These are phyloP conservation scores for Crocallis elinguaria DNA, from an alignment of 2,888 invertebrate genomes.

Conservation along the genomic window DNA sequence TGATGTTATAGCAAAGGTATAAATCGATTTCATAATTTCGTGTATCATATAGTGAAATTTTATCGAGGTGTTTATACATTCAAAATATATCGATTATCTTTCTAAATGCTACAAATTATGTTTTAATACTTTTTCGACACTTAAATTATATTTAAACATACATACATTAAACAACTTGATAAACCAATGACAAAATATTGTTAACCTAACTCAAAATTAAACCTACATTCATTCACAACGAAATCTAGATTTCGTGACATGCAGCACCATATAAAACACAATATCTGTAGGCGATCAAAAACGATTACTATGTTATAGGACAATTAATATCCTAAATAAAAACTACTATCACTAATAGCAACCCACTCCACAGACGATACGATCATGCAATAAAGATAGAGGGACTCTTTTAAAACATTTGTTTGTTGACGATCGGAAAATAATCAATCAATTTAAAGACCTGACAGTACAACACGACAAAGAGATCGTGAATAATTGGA, in stretches of 20 bases:
- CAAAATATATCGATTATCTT: no score
- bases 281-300: conserved; percentile 1
- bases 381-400: conserved; percentile 32
- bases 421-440: conserved; percentile 31
- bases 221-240: neutral
- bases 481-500: conserved; percentile 37
- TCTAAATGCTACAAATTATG: no score
- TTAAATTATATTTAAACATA: no score
- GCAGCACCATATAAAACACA: conserved; percentile 5
- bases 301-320: conserved; percentile 1
- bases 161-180: no score
- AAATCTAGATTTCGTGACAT: conserved; percentile 12
- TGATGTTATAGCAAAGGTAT: neutral
- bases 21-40: neutral
- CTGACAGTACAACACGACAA: conserved; percentile 36
- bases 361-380: conserved; percentile 21
- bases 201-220: neutral
- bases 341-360: conserved; percentile 32
- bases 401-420: conserved; percentile 39
- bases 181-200: neutral
- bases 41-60: no score
- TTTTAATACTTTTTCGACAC: no score
- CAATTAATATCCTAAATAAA: conserved; percentile 28
- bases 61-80: no score
- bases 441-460: conserved; percentile 37